Base-by-base conservation (phyloP, 2,113 vertebrate species). In the Crocuta crocuta region DNA sequence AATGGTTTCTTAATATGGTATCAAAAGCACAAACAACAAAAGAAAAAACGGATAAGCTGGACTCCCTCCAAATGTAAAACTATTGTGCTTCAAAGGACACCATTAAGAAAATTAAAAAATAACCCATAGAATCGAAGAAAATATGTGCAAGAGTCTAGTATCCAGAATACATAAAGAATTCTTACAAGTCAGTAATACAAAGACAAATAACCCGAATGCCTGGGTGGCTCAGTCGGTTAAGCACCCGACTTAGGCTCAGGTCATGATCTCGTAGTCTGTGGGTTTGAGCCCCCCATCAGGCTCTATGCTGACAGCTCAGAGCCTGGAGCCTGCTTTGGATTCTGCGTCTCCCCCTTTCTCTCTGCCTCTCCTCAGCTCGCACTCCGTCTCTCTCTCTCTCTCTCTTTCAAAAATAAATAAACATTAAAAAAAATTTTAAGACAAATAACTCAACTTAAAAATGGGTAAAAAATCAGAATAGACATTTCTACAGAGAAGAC, bases 141-240 rank as follows among this genome's bases (percentile, higher is more conserved):
- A 76, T 80, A 74, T 71, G 48, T 73, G 53, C n/a, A 95, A 89
- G 45, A 15, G 53, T 94, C 71, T 92, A 66, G 35, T 61, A 85
- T 33, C 73, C 45, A 74, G 23, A 92, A 89, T 53, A 86, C n/a
- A 61, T 70, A 70, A 95, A 95, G 23, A 87, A 70, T 28, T 76
- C 81, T 89, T 82, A 94, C 23, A 78, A 78, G 16, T 63, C 76
- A 88, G 87, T 82, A 94, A 68, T 33, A 78, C 94, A 92, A 87
- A 68, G 24, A 82, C 33, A 82, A 55, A 61, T 74, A 82, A 92
- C 76, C 28, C 10, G 58, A 61, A 21, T 23, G 58, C 58, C 58
- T 8, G 58, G 58, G 21, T 61, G 58, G 58, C 17, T 61, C 58
- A 61, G 58, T 61, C 58, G 2, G 58, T 61, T 61, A 23, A 61